Evolutionary conservation across 1,140 invertebrate species (phyloP).

Genomic region (Diorhabda sublineata): DNA sequence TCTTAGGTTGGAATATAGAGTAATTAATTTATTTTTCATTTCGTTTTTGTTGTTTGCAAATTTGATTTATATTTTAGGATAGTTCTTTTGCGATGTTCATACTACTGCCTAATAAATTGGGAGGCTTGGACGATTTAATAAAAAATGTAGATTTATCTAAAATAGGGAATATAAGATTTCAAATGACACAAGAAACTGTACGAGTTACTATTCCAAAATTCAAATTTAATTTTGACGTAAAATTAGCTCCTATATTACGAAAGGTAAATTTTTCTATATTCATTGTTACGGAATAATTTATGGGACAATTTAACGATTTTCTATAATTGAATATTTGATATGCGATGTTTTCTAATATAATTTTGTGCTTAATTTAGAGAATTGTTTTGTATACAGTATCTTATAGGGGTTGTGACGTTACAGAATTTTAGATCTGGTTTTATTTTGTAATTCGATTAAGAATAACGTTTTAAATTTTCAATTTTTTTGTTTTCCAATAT

Average conservation of each 20-base stretch:
- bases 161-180: conserved; percentile 52
- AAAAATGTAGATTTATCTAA: conserved; percentile 54
- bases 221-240: conserved; percentile 63
- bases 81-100: conserved; percentile 68
- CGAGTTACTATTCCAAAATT: conserved; percentile 72
- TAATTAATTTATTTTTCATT: conserved; percentile 42
- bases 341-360: no score
- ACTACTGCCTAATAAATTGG: conserved; percentile 60
- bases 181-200: conserved; percentile 57
- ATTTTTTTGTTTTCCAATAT: no score
- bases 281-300: no score
- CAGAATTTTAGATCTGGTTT: no score
- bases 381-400: no score
- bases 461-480: no score
- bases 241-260: conserved; percentile 59
- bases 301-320: no score
- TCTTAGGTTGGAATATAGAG: conserved; percentile 72
- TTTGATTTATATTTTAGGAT: conserved; percentile 52
- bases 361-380: no score
- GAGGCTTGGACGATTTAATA: conserved; percentile 58
- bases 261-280: conserved; percentile 50
- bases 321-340: no score
- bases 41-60: not conserved
- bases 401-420: no score
- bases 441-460: no score